Conservation (phyloP, 2,888 invertebrate genomes). For the Brassicogethes aeneus region DNA sequence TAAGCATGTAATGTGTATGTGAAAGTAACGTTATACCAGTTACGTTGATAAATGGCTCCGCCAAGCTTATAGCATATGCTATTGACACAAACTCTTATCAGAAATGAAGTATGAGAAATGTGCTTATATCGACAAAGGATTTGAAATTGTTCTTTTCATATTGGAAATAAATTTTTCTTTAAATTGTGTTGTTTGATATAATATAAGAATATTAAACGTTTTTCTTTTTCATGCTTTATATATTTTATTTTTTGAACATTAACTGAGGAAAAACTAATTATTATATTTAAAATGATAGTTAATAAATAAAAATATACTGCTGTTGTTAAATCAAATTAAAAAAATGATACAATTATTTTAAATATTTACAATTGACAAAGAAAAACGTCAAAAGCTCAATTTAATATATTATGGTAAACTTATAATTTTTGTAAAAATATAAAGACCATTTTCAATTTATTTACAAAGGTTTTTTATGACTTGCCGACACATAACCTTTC, state of each 20-base stretch:
- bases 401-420: no score
- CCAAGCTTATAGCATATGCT: constrained; percentile 13
- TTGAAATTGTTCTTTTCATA: neutral
- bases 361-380: no score
- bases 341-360: no score
- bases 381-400: no score
- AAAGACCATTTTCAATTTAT: constrained; percentile 5
- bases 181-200: neutral
- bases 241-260: no score
- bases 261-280: no score
- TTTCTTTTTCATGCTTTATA: no score
- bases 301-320: no score
- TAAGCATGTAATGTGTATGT: constrained; percentile 10
- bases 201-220: no score
- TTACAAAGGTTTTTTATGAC: constrained; percentile 1
- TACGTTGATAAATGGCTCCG: constrained; percentile 18
- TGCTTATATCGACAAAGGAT: constrained; percentile 6
- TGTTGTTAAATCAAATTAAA: no score
- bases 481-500: constrained; percentile 1
- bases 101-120: constrained; percentile 20
- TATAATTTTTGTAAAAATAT: no score
- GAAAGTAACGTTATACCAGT: constrained; percentile 3
- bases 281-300: no score
- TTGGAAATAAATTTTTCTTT: neutral
- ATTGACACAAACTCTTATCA: constrained; percentile 21